Base-by-base conservation (phyloP, 1,140 invertebrate species). In the Eubasilissa regina region DNA sequence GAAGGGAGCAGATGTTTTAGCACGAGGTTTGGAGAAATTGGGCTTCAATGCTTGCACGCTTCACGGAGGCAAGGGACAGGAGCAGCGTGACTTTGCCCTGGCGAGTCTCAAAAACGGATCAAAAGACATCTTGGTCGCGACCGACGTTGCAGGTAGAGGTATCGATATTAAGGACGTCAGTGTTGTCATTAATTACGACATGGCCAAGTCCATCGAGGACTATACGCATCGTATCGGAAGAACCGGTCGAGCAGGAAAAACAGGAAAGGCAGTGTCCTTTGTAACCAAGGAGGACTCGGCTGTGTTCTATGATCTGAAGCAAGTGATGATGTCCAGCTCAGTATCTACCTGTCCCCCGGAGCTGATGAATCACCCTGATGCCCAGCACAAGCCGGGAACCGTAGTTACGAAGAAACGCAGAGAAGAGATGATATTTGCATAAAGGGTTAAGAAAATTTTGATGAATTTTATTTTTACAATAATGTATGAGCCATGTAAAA, bases 81-180 rank as follows among this genome's bases (percentile, higher is more conserved):
- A 99, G 88, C 98, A 99, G 87, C 93, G 99, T 93, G 99, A 99
- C 86, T 99, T 97, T 87, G 99, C 99, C 60, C 89, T 99, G 83
- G 96, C 97, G 6, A 96, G 96, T 87, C 92, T 99, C 56, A 99
- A 99, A 87, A 93, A 93, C 73, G 97, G 97, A 12, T 92, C 93
- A 0, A 99, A 99, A 88, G 98, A 99, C 86, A 99, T 99, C 84
- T 89, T 99, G 75, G 98, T 99, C n/a, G 99, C 99, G 0, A 99
- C 99, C 6, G 98, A 99, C 90, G 98, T 99, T 1, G 99, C 99
- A 85, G 98, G 98, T 83, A 94, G 98, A 93, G 99, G 99, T 97
- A 99, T 99, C 82, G 98, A 99, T 85, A 99, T 99, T 84, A 99
- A 99, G 87, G 98, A 99, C 89, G 98, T 99, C 0, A 98, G 97